A percentile compares a stretch with the other conserved stretches of the same genome.
phyloP scores from a whole-genome alignment of 2,113 vertebrate species.

The Crotalus helleri region DNA sequence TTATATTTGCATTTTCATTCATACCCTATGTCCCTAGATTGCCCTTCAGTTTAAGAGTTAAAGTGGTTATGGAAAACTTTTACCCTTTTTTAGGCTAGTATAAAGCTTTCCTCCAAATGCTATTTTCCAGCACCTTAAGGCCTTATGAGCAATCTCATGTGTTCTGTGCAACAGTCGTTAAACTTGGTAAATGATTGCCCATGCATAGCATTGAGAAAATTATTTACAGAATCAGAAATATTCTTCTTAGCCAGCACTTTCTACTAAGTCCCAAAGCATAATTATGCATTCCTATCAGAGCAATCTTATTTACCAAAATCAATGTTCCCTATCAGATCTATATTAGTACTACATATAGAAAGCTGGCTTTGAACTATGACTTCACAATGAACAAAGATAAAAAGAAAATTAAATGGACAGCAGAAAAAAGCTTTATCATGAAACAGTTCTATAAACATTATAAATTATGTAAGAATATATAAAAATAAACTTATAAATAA shows the following conservation, averaged over 20 bases:
- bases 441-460: constrained; percentile 1
- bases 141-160: not conserved
- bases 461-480: constrained; percentile 12
- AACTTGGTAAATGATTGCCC: not conserved
- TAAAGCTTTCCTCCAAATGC: not conserved
- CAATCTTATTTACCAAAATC: not conserved
- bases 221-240: not conserved
- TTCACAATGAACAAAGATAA: constrained; percentile 36
- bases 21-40: not conserved
- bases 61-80: not conserved
- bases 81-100: not conserved
- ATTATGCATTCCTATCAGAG: not conserved
- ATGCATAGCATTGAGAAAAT: not conserved
- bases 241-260: not conserved
- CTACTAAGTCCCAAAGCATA: not conserved
- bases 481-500: fast-evolving
- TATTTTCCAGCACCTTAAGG: not conserved
- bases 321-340: constrained; percentile 13
- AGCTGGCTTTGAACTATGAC: constrained; percentile 20
- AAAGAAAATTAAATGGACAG: not conserved
- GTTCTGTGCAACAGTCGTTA: not conserved
- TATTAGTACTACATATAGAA: constrained; percentile 3
- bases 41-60: not conserved
- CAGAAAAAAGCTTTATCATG: not conserved
- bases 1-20: not conserved